These are phyloP conservation scores for Anaspis maculata DNA, from an alignment of 2,888 invertebrate genomes.

Conservation along the genomic window DNA sequence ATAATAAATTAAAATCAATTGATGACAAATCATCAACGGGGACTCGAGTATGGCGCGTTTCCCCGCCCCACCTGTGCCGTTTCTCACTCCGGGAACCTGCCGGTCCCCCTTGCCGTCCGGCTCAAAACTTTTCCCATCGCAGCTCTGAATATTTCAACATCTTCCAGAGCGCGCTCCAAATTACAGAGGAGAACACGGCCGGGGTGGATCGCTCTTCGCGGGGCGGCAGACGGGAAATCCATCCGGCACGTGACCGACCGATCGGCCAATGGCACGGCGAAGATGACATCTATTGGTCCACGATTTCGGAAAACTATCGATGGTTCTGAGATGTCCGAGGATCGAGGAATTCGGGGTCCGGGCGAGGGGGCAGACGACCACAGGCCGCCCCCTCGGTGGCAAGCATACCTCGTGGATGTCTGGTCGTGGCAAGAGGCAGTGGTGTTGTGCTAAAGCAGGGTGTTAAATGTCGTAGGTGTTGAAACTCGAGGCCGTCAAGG, in stretches of 20 bases:
- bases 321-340: not conserved
- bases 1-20: conserved; percentile 12
- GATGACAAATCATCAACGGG: conserved; percentile 7
- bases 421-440: not conserved
- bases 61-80: too few relatives aligned
- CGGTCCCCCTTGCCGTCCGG: too few relatives aligned
- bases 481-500: not conserved
- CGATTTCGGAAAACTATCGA: conserved; percentile 10
- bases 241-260: conserved; percentile 3
- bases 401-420: not conserved
- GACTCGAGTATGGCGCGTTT: too few relatives aligned
- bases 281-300: conserved; percentile 17
- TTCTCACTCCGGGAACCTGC: too few relatives aligned
- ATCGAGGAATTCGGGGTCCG: too few relatives aligned
- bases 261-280: conserved; percentile 6
- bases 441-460: not conserved
- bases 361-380: too few relatives aligned
- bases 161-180: conserved; percentile 5
- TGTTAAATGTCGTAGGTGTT: too few relatives aligned
- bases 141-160: conserved; percentile 7
- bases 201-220: too few relatives aligned
- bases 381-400: too few relatives aligned
- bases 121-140: too few relatives aligned
- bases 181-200: conserved; percentile 6
- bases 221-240: too few relatives aligned